A percentile compares a stretch with the other conserved stretches of the same genome.
phyloP scores from a whole-genome alignment of 2,797 vertebrate species.

The Capromys pilorides region DNA sequence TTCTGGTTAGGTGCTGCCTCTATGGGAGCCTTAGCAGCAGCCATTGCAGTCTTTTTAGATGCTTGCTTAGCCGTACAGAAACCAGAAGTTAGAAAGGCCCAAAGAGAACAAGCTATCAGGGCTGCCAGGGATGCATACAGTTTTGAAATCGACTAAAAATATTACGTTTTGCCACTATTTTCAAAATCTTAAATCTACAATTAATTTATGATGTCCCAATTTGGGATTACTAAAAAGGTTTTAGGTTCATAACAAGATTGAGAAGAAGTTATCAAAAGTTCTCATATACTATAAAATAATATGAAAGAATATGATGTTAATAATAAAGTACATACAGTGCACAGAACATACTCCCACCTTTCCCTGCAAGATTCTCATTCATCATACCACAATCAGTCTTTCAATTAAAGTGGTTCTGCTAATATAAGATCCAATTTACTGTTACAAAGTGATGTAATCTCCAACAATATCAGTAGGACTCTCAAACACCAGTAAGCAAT shows the following conservation, averaged over 20 bases:
- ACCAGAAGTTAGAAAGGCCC: too few relatives aligned
- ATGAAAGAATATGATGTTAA: slow-evolving; percentile 14
- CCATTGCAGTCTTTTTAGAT: too few relatives aligned
- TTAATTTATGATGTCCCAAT: background rate
- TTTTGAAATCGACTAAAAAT: slow-evolving; percentile 53
- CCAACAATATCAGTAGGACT: slow-evolving; percentile 17
- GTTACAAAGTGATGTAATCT: slow-evolving; percentile 28
- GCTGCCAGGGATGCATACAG: too few relatives aligned
- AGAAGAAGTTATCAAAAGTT: slow-evolving; percentile 40
- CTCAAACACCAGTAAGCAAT: slow-evolving; percentile 35
- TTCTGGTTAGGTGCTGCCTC: too few relatives aligned
- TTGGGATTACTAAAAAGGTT: slow-evolving; percentile 39
- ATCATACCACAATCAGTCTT: slow-evolving; percentile 29
- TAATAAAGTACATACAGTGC: background rate
- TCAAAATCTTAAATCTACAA: slow-evolving; percentile 54
- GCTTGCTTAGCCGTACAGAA: too few relatives aligned
- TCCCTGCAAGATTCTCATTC: background rate
- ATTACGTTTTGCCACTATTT: slow-evolving; percentile 39
- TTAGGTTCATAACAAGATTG: slow-evolving; percentile 9
- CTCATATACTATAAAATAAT: slow-evolving; percentile 1
- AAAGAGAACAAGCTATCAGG: too few relatives aligned
- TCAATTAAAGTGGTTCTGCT: slow-evolving; percentile 7
- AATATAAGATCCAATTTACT: background rate
- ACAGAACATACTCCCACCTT: background rate
- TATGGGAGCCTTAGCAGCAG: too few relatives aligned